A percentile compares a stretch with the other conserved stretches of the same genome.
These are phyloP conservation scores for Chrysotoxum bicinctum DNA, from an alignment of 2,888 invertebrate species.

Conservation along the genomic window DNA sequence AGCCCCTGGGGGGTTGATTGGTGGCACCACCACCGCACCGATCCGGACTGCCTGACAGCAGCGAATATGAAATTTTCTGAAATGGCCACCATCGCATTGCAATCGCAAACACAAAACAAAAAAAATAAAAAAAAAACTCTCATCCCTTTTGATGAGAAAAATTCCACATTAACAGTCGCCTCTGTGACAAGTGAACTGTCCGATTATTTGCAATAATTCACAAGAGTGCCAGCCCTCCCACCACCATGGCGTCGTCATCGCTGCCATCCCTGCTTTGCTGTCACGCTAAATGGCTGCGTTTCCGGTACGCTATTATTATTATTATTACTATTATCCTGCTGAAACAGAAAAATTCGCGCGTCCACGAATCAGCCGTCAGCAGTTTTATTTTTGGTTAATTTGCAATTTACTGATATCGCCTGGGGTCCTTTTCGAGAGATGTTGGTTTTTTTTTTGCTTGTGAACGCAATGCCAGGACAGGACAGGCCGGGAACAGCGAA, in stretches of 20 bases:
- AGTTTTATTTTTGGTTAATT: constrained; percentile 75
- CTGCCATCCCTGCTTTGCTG: constrained; percentile 75
- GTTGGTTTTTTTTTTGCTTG: neutral
- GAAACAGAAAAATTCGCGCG: constrained; percentile 74
- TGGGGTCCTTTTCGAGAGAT: constrained; percentile 29
- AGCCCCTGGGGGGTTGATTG: constrained; percentile 38
- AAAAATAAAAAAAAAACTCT: constrained; percentile 47
- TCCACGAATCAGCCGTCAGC: constrained; percentile 79
- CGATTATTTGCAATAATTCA: constrained; percentile 80
- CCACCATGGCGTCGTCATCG: constrained; percentile 22
- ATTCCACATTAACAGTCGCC: constrained; percentile 75
- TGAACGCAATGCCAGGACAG: constrained; percentile 2
- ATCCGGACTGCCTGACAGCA: constrained; percentile 63
- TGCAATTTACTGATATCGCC: constrained; percentile 72
- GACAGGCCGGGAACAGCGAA: neutral
- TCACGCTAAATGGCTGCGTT: constrained; percentile 79
- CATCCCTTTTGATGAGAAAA: constrained; percentile 70
- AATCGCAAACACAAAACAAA: constrained; percentile 5
- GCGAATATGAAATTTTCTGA: constrained; percentile 69
- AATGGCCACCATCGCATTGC: constrained; percentile 52
- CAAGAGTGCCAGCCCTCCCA: constrained; percentile 53
- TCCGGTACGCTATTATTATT: constrained; percentile 75
- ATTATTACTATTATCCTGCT: constrained; percentile 74
- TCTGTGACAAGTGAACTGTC: constrained; percentile 80
- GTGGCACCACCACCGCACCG: constrained; percentile 7